These are phyloP conservation scores for Tetrapedia diversipes DNA, from an alignment of 2,888 invertebrate genomes.

Conservation along the genomic window DNA sequence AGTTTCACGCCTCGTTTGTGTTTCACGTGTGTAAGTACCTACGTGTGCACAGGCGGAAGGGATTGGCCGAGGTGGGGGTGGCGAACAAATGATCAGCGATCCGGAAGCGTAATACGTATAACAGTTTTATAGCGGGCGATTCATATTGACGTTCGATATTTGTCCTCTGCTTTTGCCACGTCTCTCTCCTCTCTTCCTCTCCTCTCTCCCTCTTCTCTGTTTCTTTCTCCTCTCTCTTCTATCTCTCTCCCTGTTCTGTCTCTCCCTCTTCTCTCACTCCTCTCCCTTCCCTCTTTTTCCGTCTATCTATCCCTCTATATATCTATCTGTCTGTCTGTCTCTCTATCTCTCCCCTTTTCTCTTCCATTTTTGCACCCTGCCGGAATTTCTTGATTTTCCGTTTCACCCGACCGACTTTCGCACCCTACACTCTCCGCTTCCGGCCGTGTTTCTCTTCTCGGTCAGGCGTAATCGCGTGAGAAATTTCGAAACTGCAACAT, in stretches of 20 bases:
- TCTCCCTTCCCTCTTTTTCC: too few relatives aligned
- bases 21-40: too few relatives aligned
- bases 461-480: constrained; percentile 9
- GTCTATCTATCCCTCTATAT: too few relatives aligned
- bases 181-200: neutral
- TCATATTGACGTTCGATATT: constrained; percentile 10
- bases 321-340: too few relatives aligned
- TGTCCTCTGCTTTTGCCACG: neutral
- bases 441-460: neutral
- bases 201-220: too few relatives aligned
- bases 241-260: too few relatives aligned
- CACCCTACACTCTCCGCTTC: too few relatives aligned
- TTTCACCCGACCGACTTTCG: constrained; percentile 16
- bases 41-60: constrained; percentile 20
- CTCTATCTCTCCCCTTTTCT: too few relatives aligned
- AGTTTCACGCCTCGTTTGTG: too few relatives aligned
- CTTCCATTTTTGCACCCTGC: neutral
- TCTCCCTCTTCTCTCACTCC: too few relatives aligned
- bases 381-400: neutral
- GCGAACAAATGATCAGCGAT: constrained; percentile 41
- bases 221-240: too few relatives aligned
- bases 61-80: constrained; percentile 16
- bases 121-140: constrained; percentile 42
- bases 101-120: constrained; percentile 47
- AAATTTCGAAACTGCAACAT: neutral